These are phyloP conservation scores for Tichodroma muraria DNA, from an alignment of 2,113 vertebrate species.

Conservation along the genomic window DNA sequence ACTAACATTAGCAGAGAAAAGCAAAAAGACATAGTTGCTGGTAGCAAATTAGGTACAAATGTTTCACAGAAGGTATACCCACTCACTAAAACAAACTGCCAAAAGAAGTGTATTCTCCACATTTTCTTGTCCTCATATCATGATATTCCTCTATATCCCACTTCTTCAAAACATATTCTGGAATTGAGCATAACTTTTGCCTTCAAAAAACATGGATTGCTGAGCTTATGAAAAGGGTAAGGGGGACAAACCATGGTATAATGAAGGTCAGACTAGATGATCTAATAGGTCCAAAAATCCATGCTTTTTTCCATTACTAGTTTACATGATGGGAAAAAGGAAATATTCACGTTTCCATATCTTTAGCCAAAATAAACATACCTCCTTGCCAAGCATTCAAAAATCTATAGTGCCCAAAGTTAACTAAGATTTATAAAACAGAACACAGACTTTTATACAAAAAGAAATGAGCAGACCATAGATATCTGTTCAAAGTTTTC, in stretches of 20 bases:
- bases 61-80: not conserved
- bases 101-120: not conserved
- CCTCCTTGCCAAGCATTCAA: slow-evolving; percentile 44
- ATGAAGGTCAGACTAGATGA: not conserved
- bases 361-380: slow-evolving; percentile 60
- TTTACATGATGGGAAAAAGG: slow-evolving; percentile 59
- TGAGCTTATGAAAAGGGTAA: not conserved
- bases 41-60: not conserved
- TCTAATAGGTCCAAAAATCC: not conserved
- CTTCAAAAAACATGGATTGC: not conserved
- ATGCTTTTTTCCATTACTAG: slow-evolving; percentile 52
- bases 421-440: slow-evolving; percentile 2
- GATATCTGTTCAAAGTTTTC: not conserved
- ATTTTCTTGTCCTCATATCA: not conserved
- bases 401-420: slow-evolving; percentile 28
- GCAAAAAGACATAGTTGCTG: not conserved
- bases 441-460: not conserved
- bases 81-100: not conserved
- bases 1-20: not conserved
- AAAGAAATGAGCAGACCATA: not conserved
- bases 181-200: not conserved
- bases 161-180: not conserved
- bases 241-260: not conserved
- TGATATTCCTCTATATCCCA: too few relatives aligned
- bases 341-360: slow-evolving; percentile 42